Evolutionary conservation across 2,888 invertebrate species (phyloP), one percentile per base, ranked within the genome.

Genomic region (Lysandra bellargus): DNA sequence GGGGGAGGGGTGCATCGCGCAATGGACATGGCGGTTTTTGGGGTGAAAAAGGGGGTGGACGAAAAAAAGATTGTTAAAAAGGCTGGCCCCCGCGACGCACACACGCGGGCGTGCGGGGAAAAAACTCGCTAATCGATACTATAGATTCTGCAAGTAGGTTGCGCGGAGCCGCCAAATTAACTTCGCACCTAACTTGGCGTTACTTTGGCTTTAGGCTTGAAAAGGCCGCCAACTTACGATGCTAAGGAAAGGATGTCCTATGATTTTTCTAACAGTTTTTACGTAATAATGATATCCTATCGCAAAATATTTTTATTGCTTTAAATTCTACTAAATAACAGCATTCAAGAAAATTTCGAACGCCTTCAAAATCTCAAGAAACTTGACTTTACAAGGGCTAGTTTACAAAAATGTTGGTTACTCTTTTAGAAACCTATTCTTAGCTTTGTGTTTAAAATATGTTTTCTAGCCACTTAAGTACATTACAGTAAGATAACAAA

Each of bases 1-100:
- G 90, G 89, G 88, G 81, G 86, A 85, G 88, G 91, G 93, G 92
- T 92, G 93, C 93, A 94, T 93, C 92, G 92, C 92, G 92, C 93
- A 90, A 91, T 93, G 94, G 94, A 93, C 93, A 90, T 89, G 92
- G 91, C 90, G 93, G 92, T 93, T 93, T 92, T 87, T 90, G 94
- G 92, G 88, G 89, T 86, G 87, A 87, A 85, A 87, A 85, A 87
- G 89, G 92, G 90, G 93, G 92, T 89, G 93, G 90, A 89, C 90
- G 90, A 92, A 94, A 94, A 94, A 94, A 94, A 94, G 93, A 93
- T 92, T 94, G 93, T 93, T 94, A 93, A 94, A 94, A 94, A 94
- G 91, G 92, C 90, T 90, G 90, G 90, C 92, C 94, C 94, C 94
- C 88, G 88, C 85, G 85, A 86, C 88, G 90, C 91, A 84, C 49